A percentile compares a stretch with the other conserved stretches of the same genome.
Conservation (phyloP, 2,797 vertebrate species). For the Pterois miles region DNA sequence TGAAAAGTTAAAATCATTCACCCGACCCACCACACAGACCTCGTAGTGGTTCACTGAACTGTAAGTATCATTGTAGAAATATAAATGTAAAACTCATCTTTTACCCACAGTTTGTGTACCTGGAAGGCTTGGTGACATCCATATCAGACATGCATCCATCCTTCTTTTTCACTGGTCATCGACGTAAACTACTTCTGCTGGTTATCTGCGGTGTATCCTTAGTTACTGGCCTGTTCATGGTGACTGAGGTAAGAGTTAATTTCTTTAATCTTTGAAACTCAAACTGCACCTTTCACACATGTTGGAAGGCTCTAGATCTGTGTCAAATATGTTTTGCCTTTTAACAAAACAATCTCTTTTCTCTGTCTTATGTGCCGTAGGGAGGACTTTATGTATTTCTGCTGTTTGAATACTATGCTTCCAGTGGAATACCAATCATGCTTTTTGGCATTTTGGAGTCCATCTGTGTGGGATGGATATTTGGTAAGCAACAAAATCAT, state of each 20-base stretch:
- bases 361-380: neutral
- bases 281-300: neutral
- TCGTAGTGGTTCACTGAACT: too few species aligned
- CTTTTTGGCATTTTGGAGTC: neutral
- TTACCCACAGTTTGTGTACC: conserved; percentile 72
- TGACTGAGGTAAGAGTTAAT: conserved; percentile 68
- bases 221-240: conserved; percentile 85
- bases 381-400: neutral
- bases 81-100: neutral
- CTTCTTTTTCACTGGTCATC: conserved; percentile 82
- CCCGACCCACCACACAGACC: too few species aligned
- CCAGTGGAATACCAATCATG: neutral
- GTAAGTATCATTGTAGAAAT: neutral
- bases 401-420: neutral
- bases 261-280: neutral
- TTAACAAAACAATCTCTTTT: neutral
- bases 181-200: conserved; percentile 87
- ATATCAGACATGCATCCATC: conserved; percentile 88
- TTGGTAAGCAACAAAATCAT: neutral
- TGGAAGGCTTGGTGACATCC: conserved; percentile 88
- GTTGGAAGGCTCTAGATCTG: neutral
- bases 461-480: conserved; percentile 2
- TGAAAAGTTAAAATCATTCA: too few species aligned
- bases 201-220: conserved; percentile 79
- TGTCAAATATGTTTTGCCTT: neutral